Conservation (phyloP, 2,888 invertebrate genomes). For the Pediacus dermestoides region DNA sequence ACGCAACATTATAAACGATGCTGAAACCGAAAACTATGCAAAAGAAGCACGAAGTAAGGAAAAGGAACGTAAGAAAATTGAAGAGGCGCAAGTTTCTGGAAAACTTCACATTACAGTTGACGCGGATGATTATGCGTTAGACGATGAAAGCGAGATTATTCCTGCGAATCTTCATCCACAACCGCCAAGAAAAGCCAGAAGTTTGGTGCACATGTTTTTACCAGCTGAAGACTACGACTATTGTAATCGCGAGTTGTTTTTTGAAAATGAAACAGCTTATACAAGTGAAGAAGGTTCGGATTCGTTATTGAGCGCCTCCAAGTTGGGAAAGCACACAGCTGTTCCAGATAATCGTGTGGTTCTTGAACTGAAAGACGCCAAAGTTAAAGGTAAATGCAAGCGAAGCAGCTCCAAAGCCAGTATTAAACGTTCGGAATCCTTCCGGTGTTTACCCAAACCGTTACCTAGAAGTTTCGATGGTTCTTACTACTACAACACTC, state of each 20-base stretch:
- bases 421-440: slow-evolving; percentile 34
- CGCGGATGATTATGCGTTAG: slow-evolving; percentile 54
- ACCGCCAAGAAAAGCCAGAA: slow-evolving; percentile 73
- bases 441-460: slow-evolving; percentile 21
- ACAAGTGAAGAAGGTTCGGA: slow-evolving; percentile 69
- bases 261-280: slow-evolving; percentile 57
- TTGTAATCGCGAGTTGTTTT: slow-evolving; percentile 53
- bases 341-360: slow-evolving; percentile 9
- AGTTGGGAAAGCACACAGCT: slow-evolving; percentile 33
- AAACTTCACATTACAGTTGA: slow-evolving; percentile 41
- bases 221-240: slow-evolving; percentile 56
- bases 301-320: slow-evolving; percentile 64
- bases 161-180: slow-evolving; percentile 77
- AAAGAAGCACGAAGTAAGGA: slow-evolving; percentile 41
- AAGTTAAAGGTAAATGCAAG: slow-evolving; percentile 6
- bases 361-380: slow-evolving; percentile 12
- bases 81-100: slow-evolving; percentile 39
- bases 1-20: slow-evolving; percentile 79
- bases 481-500: slow-evolving; percentile 25
- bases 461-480: slow-evolving; percentile 20
- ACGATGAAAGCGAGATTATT: slow-evolving; percentile 65
- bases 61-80: slow-evolving; percentile 35
- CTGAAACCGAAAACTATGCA: slow-evolving; percentile 65
- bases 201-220: slow-evolving; percentile 65
- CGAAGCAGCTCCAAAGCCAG: slow-evolving; percentile 19